Percentiles rank a stretch among this genome's conserved stretches.
Conservation (phyloP, 2,888 invertebrate genomes). For the Romanomermis culicivorax region DNA sequence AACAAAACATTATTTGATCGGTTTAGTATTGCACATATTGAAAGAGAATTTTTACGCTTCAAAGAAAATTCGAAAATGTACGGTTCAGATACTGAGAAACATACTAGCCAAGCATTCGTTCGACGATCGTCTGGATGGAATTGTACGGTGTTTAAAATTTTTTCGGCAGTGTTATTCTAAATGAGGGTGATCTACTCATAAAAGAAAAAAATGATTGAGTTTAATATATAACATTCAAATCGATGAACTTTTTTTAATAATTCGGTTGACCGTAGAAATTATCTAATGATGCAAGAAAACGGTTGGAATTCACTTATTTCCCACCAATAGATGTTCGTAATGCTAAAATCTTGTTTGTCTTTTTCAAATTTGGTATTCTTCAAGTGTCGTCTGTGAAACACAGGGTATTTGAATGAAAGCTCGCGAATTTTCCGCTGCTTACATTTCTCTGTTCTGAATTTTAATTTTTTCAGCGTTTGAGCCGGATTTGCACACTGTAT, state of each 20-base stretch:
- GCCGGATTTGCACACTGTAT: slow-evolving; percentile 66
- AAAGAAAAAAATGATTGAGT: too few species aligned
- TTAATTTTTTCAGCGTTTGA: slow-evolving; percentile 28
- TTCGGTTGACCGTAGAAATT: not conserved
- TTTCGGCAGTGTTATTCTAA: not conserved
- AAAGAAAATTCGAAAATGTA: slow-evolving; percentile 54
- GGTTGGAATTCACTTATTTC: too few species aligned
- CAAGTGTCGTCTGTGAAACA: too few species aligned
- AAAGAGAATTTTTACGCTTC: slow-evolving; percentile 64
- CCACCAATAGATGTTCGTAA: too few species aligned
- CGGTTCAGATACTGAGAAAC: slow-evolving; percentile 57
- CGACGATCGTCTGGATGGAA: slow-evolving; percentile 64
- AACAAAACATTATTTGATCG: slow-evolving; percentile 70
- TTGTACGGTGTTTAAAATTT: slow-evolving; percentile 34
- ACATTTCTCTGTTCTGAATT: too few species aligned
- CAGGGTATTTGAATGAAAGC: too few species aligned
- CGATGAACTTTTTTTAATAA: not conserved
- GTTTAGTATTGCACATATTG: slow-evolving; percentile 64
- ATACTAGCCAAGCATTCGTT: slow-evolving; percentile 77
- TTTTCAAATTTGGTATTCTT: too few species aligned
- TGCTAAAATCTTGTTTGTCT: too few species aligned
- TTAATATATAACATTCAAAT: too few species aligned
- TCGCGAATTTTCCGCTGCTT: too few species aligned
- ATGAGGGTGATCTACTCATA: too few species aligned
- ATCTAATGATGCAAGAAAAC: too few species aligned